Evolutionary conservation across 1,140 invertebrate species (phyloP).

Genomic region (Helicoverpa armigera): DNA sequence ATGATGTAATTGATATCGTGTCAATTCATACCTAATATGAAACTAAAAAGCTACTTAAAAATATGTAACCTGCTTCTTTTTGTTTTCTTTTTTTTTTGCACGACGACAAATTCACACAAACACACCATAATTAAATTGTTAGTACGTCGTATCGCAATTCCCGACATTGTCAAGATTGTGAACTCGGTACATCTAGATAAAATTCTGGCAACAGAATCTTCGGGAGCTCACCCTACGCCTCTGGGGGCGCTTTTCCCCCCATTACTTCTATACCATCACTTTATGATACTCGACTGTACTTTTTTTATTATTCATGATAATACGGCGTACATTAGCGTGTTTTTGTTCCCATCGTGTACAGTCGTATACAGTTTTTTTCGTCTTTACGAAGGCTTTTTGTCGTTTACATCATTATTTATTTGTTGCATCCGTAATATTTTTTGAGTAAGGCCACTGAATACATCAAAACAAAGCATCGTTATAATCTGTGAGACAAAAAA

Average conservation of each 20-base stretch:
- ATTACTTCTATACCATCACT: conserved; percentile 80
- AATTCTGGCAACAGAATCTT: conserved; percentile 36
- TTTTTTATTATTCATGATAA: conserved; percentile 84
- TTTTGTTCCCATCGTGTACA: conserved; percentile 62
- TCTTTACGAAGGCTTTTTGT: conserved; percentile 61
- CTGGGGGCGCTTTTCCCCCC: conserved; percentile 71
- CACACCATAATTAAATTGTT: conserved; percentile 16
- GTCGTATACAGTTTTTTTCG: conserved; percentile 33
- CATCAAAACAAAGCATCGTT: conserved; percentile 20
- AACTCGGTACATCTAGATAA: conserved; percentile 35
- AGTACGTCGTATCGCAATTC: conserved; percentile 10
- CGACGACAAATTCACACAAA: neutral
- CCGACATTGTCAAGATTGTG: conserved; percentile 21
- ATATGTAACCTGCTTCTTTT: too few species aligned
- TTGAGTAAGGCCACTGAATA: neutral
- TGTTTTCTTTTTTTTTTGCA: too few species aligned
- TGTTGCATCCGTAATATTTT: conserved; percentile 40
- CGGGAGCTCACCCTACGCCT: conserved; percentile 57
- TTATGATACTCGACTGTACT: conserved; percentile 78
- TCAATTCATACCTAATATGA: too few species aligned
- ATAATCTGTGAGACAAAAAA: neutral
- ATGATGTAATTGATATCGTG: too few species aligned
- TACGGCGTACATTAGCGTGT: conserved; percentile 76
- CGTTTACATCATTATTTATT: conserved; percentile 54
- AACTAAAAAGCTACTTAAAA: too few species aligned